Conservation (phyloP, 2,797 vertebrate species). For the Iguana delicatissima region DNA sequence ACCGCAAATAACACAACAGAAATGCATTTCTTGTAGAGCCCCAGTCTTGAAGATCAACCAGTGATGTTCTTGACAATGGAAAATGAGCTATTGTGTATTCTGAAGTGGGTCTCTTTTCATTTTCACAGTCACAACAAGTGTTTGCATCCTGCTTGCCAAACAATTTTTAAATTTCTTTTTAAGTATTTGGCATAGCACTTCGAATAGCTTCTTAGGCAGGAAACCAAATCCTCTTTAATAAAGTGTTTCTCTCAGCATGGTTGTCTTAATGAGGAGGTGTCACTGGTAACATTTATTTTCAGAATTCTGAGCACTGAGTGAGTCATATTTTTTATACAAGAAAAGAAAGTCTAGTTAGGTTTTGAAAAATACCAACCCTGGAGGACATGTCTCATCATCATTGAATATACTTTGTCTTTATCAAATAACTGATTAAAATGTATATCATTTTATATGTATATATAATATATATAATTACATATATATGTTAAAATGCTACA, state of each 20-base stretch:
- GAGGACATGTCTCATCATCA: slow-evolving; percentile 61
- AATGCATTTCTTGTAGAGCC: slow-evolving; percentile 80
- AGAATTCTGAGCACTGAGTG: slow-evolving; percentile 76
- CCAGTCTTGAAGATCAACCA: slow-evolving; percentile 72
- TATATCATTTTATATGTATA: slow-evolving; percentile 75
- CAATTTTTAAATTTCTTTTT: neutral
- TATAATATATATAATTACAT: slow-evolving; percentile 69
- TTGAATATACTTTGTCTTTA: slow-evolving; percentile 68
- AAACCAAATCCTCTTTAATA: slow-evolving; percentile 58
- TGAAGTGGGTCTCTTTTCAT: slow-evolving; percentile 56
- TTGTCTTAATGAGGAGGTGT: slow-evolving; percentile 69
- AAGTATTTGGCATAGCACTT: slow-evolving; percentile 58
- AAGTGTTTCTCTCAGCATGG: slow-evolving; percentile 65
- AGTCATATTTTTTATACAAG: slow-evolving; percentile 61
- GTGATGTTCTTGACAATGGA: slow-evolving; percentile 61
- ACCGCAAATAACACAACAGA: slow-evolving; percentile 87
- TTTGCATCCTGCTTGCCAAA: slow-evolving; percentile 61
- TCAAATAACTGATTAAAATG: slow-evolving; percentile 76
- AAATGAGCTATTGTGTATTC: slow-evolving; percentile 55
- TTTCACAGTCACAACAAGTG: slow-evolving; percentile 72
- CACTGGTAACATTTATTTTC: slow-evolving; percentile 61
- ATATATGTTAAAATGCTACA: slow-evolving; percentile 75
- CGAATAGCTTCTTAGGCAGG: slow-evolving; percentile 40
- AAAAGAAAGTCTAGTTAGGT: slow-evolving; percentile 68
- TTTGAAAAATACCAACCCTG: slow-evolving; percentile 63